Percentiles rank a stretch among this genome's conserved stretches.
phyloP scores from a whole-genome alignment of 2,888 invertebrate species.

The Patella pellucida region DNA sequence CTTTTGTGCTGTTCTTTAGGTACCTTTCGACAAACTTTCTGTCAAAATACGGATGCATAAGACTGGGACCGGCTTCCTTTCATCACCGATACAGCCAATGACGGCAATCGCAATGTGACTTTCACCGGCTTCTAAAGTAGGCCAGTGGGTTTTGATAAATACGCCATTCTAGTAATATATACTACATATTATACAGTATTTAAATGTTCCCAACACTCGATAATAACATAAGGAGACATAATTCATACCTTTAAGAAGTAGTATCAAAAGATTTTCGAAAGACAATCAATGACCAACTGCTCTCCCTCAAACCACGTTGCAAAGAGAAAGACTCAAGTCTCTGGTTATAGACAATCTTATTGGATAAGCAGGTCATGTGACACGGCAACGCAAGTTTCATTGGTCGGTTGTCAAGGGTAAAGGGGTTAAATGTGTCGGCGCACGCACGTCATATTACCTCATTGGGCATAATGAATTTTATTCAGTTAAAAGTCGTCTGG shows the following conservation, averaged over 20 bases:
- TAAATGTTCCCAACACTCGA: too few species aligned
- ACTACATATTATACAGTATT: background rate
- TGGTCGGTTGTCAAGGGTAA: background rate
- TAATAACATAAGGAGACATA: too few species aligned
- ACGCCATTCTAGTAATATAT: background rate
- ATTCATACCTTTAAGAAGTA: background rate
- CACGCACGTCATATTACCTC: too few species aligned
- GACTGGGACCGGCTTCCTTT: too few species aligned
- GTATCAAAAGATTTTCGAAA: background rate
- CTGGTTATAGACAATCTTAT: background rate
- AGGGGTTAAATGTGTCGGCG: background rate
- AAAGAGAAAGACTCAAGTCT: slow-evolving; percentile 18
- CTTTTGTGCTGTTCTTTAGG: too few species aligned
- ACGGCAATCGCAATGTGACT: too few species aligned
- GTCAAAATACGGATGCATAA: too few species aligned
- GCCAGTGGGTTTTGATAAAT: background rate
- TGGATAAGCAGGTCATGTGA: background rate
- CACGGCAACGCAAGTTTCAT: background rate
- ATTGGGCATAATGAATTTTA: too few species aligned
- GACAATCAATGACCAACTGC: background rate
- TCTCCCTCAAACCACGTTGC: slow-evolving; percentile 16
- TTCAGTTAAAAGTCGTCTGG: too few species aligned
- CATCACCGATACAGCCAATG: too few species aligned
- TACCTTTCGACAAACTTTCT: too few species aligned
- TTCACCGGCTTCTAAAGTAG: too few species aligned